phyloP scores from a whole-genome alignment of 2,113 vertebrate genomes.

The Lethenteron camtschaticum region DNA sequence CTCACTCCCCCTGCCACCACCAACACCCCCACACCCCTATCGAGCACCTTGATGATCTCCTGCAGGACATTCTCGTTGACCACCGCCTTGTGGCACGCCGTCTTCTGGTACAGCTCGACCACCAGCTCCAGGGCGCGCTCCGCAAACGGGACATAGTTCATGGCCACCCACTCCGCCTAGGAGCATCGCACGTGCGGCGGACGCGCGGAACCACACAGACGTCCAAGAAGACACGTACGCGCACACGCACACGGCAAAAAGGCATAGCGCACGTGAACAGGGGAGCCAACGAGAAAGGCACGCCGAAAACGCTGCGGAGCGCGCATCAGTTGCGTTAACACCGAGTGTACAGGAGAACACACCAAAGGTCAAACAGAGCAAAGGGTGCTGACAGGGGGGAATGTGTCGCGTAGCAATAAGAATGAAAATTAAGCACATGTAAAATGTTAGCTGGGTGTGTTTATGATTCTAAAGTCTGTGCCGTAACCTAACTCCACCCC shows the following conservation, averaged over 20 bases:
- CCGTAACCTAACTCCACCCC: too few species aligned
- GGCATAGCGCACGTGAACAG: neutral
- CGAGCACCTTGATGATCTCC: conserved; percentile 70
- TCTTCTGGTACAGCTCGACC: conserved; percentile 92
- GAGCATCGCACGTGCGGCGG: conserved; percentile 15
- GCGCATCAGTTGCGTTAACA: too few species aligned
- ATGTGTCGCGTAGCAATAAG: too few species aligned
- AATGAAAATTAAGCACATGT: too few species aligned
- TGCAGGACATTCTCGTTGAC: conserved; percentile 83
- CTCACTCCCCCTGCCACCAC: conserved; percentile 1
- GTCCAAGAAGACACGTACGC: conserved; percentile 8
- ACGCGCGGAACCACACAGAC: too few species aligned
- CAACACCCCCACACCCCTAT: neutral
- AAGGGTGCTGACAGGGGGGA: too few species aligned
- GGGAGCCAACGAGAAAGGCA: too few species aligned
- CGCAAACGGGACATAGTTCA: conserved; percentile 98
- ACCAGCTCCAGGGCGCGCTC: conserved; percentile 85
- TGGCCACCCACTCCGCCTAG: conserved; percentile 92
- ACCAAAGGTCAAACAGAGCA: too few species aligned
- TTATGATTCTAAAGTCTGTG: too few species aligned
- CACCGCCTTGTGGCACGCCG: conserved; percentile 94
- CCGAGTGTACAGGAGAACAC: too few species aligned
- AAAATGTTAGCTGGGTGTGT: too few species aligned
- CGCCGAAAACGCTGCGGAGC: too few species aligned
- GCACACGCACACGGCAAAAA: conserved; percentile 11